Base-by-base conservation (phyloP, 2,797 vertebrate genomes). In the Enteromius mattozi region DNA sequence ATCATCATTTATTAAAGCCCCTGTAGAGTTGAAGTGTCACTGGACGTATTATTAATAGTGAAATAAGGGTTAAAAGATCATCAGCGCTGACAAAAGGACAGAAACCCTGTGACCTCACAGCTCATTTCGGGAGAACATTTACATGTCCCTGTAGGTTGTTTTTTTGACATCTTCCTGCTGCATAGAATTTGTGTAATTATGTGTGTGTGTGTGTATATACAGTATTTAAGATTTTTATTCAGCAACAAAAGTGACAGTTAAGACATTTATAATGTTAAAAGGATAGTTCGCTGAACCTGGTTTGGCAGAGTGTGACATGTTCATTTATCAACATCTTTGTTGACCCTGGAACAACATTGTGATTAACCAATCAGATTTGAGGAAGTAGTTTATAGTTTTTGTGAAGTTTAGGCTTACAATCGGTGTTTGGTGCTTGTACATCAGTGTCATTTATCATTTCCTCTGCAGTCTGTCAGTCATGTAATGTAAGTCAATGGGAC, bases 1-100 rank as follows among this genome's bases (percentile, higher is more conserved):
- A 70, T 84, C 63, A 81, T 81, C 45, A 61, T 81, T 81, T 81
- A 65, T 87, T 81, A 76, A 77, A 76, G 47, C 6, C 13, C 6
- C n/a, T 2, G 7, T 9, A 68, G 61, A 27, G 30, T 49, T 74
- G 6, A 68, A 68, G 24, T 63, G 51, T 65, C 37, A 74, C 51
- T 63, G 37, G 56, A 63, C 7, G 0, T 16, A 74, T 72, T n/a
- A 63, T 40, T 83, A 75, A 84, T 77, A 77, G 74, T 77, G 35
- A 69, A 76, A 59, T 61, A 3, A 81, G 3, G 24, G 69, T 78
- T 54, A 68, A 54, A 45, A 14, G 33, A 14, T 37, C 33, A 56
- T 56, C 35, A 77, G 61, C 0, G 10, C 21, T 54, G 45, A 33
- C 37, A 19, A 56, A 77, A 9, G 35, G 2, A 14, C 40, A 30